Conservation (phyloP, 2,113 vertebrate species). For the Hepsetus odoe region DNA sequence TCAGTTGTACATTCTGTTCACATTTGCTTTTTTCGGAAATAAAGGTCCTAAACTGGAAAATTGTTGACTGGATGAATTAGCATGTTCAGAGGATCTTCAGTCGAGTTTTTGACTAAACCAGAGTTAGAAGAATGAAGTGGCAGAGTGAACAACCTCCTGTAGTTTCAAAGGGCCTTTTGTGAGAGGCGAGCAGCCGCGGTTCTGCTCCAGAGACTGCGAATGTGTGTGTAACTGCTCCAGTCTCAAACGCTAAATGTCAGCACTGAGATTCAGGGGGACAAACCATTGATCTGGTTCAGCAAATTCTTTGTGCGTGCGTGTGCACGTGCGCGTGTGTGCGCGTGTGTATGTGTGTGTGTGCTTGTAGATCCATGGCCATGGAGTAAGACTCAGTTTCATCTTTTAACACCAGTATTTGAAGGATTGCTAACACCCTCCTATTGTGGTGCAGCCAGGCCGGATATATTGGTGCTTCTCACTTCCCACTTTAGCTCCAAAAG, state of each 20-base stretch:
- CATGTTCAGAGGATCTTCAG: constrained; percentile 17
- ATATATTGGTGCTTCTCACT: constrained; percentile 2
- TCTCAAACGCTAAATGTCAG: background rate
- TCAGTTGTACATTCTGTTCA: background rate
- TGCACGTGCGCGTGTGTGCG: background rate
- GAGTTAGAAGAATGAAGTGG: background rate
- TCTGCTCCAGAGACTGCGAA: constrained; percentile 20
- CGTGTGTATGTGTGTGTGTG: constrained; percentile 34
- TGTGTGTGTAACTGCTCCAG: constrained; percentile 10
- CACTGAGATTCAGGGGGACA: constrained; percentile 9
- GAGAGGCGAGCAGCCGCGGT: constrained; percentile 11
- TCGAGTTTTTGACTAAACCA: constrained; percentile 23
- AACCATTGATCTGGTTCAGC: background rate
- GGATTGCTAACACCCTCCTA: background rate
- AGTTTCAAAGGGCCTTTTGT: constrained; percentile 49
- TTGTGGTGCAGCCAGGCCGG: constrained; percentile 5
- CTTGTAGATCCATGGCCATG: background rate
- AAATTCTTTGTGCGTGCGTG: constrained; percentile 10
- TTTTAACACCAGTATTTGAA: background rate
- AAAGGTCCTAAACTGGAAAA: background rate
- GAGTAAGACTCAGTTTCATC: background rate
- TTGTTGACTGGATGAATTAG: background rate
- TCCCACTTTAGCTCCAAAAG: constrained; percentile 12
- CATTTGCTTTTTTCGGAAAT: background rate
- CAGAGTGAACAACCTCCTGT: constrained; percentile 8